These are phyloP conservation scores for Nymphicus hollandicus DNA, from an alignment of 2,113 vertebrate genomes.

Conservation along the genomic window DNA sequence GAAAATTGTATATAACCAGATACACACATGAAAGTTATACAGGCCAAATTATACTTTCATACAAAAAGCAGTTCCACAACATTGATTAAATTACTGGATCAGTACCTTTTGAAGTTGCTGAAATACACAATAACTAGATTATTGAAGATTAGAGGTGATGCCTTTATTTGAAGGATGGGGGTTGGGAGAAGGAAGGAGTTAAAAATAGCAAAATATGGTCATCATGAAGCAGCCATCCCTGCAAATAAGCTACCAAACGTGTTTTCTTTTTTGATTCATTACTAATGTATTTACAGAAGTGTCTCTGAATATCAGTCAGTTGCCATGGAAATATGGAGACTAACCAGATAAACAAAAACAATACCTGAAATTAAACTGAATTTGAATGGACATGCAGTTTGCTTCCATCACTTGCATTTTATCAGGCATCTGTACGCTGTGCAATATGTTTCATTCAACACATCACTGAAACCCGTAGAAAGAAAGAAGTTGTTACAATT, in stretches of 20 bases:
- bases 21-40: background rate
- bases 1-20: background rate
- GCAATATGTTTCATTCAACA: slow-evolving; percentile 40
- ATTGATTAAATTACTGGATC: background rate
- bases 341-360: slow-evolving; percentile 31
- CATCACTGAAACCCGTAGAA: slow-evolving; percentile 36
- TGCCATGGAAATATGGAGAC: slow-evolving; percentile 32
- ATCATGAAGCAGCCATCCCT: slow-evolving; percentile 4
- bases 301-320: background rate
- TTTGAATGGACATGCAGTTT: slow-evolving; percentile 25
- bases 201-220: slow-evolving; percentile 11
- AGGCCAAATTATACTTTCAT: background rate
- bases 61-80: background rate
- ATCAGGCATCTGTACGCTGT: slow-evolving; percentile 16
- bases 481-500: slow-evolving; percentile 17
- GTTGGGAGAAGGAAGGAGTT: background rate
- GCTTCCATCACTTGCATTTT: slow-evolving; percentile 45
- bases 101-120: slow-evolving; percentile 10
- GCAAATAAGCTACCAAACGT: background rate
- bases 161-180: background rate
- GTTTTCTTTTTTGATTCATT: slow-evolving; percentile 33
- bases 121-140: slow-evolving; percentile 17
- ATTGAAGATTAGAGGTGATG: background rate
- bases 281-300: slow-evolving; percentile 28
- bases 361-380: background rate